Evolutionary conservation across 1,140 invertebrate species (phyloP).

Genomic region (Papilio polytes): DNA sequence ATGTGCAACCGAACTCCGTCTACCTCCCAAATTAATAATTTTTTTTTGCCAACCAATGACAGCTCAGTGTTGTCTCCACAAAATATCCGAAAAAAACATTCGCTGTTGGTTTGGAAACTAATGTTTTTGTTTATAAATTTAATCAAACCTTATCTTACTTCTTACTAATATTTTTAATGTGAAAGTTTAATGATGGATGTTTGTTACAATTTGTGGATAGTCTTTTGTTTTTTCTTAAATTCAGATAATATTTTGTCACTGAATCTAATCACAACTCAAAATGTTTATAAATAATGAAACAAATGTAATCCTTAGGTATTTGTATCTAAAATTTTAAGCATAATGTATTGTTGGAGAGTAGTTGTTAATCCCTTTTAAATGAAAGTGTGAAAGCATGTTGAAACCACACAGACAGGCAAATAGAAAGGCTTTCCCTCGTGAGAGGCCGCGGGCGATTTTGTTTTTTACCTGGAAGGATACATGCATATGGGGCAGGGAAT

Average conservation of each 20-base stretch:
- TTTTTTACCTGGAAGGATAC: conserved; percentile 49
- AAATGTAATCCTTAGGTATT: background rate
- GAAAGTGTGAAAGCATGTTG: conserved; percentile 75
- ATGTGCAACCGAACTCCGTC: no score
- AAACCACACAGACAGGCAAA: conserved; percentile 56
- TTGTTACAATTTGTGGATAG: no score
- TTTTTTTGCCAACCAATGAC: no score
- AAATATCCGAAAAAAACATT: no score
- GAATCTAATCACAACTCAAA: background rate
- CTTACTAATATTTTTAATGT: no score
- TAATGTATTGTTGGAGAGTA: conserved; percentile 33
- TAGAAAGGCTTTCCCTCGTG: conserved; percentile 61
- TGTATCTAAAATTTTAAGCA: conserved; percentile 47
- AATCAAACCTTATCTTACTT: no score
- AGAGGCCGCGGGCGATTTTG: conserved; percentile 55
- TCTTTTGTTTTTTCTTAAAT: no score
- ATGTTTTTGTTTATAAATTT: no score
- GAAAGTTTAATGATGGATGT: no score
- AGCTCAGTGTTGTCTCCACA: no score
- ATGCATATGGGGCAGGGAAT: conserved; percentile 54
- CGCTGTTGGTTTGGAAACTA: no score
- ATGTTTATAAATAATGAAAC: background rate
- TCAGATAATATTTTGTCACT: background rate
- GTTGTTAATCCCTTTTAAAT: conserved; percentile 38
- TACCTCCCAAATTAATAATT: no score